phyloP scores from a whole-genome alignment of 2,888 invertebrate species.

The Zeuzera pyrina region DNA sequence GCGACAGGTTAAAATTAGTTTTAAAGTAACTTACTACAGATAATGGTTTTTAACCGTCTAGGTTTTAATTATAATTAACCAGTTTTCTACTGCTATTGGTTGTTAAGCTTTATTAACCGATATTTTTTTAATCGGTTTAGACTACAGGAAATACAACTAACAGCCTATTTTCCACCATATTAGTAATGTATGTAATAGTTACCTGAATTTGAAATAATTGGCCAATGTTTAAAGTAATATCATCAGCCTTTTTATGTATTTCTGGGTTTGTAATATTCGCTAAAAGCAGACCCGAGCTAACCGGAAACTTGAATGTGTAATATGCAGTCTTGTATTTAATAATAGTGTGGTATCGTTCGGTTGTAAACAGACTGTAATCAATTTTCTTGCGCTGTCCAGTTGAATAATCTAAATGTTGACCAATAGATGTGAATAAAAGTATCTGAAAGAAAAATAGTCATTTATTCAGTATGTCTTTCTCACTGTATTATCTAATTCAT shows the following conservation, averaged over 20 bases:
- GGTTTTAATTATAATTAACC: no score
- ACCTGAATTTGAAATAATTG: slow-evolving; percentile 94
- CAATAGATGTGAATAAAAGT: slow-evolving; percentile 78
- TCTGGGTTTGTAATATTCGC: slow-evolving; percentile 79
- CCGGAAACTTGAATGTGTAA: slow-evolving; percentile 91
- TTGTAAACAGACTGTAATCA: slow-evolving; percentile 75
- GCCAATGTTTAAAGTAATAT: slow-evolving; percentile 89
- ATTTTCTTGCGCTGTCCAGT: slow-evolving; percentile 62
- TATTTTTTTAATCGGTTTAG: no score
- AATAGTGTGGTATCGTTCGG: slow-evolving; percentile 87
- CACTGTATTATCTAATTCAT: no score
- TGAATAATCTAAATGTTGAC: slow-evolving; percentile 85
- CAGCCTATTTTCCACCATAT: not conserved
- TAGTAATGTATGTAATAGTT: slow-evolving; percentile 23
- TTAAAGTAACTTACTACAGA: no score
- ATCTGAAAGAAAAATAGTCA: slow-evolving; percentile 29
- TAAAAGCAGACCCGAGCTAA: slow-evolving; percentile 86
- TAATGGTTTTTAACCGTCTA: no score
- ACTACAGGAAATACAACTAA: not conserved
- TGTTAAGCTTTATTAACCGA: no score
- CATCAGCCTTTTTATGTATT: slow-evolving; percentile 80
- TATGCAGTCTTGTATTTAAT: slow-evolving; percentile 92
- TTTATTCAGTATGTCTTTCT: not conserved
- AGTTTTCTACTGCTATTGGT: no score
- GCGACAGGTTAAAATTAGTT: no score